Conservation (phyloP, 35 echinoderm and acorn worm species). For the Anneissia japonica region DNA sequence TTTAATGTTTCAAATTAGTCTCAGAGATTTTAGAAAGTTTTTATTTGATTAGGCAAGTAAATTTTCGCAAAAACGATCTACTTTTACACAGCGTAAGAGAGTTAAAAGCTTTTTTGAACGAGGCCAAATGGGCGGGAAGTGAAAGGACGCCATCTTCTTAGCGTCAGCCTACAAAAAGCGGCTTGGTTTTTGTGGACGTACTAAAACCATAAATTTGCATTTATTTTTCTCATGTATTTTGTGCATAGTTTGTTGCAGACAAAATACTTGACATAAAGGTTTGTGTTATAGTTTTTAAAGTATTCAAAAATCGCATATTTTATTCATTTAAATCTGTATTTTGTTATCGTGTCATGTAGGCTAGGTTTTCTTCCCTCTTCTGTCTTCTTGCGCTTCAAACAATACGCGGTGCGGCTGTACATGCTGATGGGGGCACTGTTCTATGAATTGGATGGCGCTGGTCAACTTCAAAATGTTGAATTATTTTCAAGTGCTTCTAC, state of each 20-base stretch:
- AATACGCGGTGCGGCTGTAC: too few species aligned
- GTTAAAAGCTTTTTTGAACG: background rate
- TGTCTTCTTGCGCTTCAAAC: background rate
- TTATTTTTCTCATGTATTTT: background rate
- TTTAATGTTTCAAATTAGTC: too few species aligned
- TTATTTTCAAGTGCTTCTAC: too few species aligned
- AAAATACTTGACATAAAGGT: background rate
- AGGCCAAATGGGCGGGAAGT: background rate
- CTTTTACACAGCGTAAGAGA: background rate
- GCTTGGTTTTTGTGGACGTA: background rate
- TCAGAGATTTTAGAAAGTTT: too few species aligned
- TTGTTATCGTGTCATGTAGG: too few species aligned
- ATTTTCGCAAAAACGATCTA: background rate
- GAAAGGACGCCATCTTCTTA: background rate
- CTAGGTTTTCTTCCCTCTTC: background rate
- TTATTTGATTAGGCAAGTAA: too few species aligned
- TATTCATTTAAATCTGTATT: background rate
- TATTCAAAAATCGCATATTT: background rate
- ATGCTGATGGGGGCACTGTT: background rate
- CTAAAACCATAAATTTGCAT: background rate
- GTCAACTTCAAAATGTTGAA: background rate
- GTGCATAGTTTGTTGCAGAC: background rate
- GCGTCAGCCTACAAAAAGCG: background rate
- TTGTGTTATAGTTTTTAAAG: background rate
- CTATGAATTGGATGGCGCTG: background rate